Evolutionary conservation across 2,888 invertebrate species (phyloP).

Genomic region (Drosophila anomalata): DNA sequence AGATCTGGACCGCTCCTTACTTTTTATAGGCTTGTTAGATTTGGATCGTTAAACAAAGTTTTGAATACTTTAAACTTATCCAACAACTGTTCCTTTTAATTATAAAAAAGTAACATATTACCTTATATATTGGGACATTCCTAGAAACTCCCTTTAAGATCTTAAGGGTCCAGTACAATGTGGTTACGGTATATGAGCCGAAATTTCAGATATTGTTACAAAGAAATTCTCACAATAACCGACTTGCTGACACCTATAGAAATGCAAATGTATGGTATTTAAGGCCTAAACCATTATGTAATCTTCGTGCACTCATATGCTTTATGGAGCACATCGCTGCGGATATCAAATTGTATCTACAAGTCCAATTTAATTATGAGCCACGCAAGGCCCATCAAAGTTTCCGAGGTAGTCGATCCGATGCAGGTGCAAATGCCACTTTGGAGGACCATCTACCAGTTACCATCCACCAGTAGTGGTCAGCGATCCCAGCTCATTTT

Average conservation of each 20-base stretch:
- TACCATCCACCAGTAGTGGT: slow-evolving; percentile 36
- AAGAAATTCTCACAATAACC: slow-evolving; percentile 26
- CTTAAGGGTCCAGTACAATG: not conserved
- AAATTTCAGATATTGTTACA: slow-evolving; percentile 10
- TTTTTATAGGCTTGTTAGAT: not conserved
- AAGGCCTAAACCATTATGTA: slow-evolving; percentile 29
- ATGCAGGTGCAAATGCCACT: slow-evolving; percentile 73
- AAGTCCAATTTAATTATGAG: slow-evolving; percentile 77
- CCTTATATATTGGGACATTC: not conserved
- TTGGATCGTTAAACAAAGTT: slow-evolving; percentile 21
- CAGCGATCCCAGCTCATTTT: slow-evolving; percentile 67
- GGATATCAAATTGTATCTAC: slow-evolving; percentile 72
- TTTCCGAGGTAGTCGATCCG: slow-evolving; percentile 49
- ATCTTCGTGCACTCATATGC: slow-evolving; percentile 44
- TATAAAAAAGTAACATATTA: slow-evolving; percentile 6
- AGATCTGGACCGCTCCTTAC: not conserved
- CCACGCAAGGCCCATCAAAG: slow-evolving; percentile 71
- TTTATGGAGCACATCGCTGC: slow-evolving; percentile 69
- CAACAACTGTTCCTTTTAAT: slow-evolving; percentile 1
- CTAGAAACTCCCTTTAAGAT: slow-evolving; percentile 10
- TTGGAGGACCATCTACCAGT: slow-evolving; percentile 39
- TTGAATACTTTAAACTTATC: slow-evolving; percentile 4
- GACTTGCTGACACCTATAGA: not conserved
- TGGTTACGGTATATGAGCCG: slow-evolving; percentile 14
- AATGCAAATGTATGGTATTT: slow-evolving; percentile 42